phyloP scores from a whole-genome alignment of 2,113 vertebrate genomes.

The Larimichthys polyactis region DNA sequence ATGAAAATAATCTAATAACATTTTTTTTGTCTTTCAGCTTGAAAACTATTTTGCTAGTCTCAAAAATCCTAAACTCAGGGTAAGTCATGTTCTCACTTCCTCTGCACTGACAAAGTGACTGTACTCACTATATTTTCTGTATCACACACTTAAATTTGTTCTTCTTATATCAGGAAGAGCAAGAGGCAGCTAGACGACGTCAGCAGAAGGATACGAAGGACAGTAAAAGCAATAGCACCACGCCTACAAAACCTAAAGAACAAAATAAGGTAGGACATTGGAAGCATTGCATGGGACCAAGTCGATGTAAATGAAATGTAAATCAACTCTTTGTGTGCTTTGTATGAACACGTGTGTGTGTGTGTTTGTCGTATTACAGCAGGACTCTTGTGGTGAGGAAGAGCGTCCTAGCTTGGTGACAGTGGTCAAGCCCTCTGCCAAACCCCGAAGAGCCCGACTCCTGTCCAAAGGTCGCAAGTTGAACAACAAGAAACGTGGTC shows the following conservation, averaged over 20 bases:
- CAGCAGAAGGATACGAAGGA: conserved; percentile 92
- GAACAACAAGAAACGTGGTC: conserved; percentile 93
- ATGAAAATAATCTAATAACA: background rate
- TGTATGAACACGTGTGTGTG: too few relatives aligned
- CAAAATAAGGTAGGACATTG: conserved; percentile 83
- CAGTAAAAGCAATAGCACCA: conserved; percentile 94
- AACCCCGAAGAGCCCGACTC: conserved; percentile 90
- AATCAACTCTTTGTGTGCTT: background rate
- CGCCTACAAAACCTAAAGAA: conserved; percentile 94
- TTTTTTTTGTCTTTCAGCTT: conserved; percentile 88
- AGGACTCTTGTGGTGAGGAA: conserved; percentile 95
- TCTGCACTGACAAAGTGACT: background rate
- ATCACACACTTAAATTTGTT: background rate
- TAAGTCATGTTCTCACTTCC: conserved; percentile 82
- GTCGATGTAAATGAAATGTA: background rate
- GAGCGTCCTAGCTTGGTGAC: conserved; percentile 85
- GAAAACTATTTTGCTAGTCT: conserved; percentile 99
- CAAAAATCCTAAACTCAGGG: conserved; percentile 99
- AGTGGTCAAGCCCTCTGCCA: conserved; percentile 89
- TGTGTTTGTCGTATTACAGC: conserved; percentile 41
- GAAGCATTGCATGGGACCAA: background rate
- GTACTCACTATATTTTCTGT: background rate
- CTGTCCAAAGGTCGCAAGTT: conserved; percentile 93
- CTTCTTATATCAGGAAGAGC: conserved; percentile 90
- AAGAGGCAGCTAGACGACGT: conserved; percentile 94